These are phyloP conservation scores for Montipora foliosa DNA, from an alignment of 64 coral and sea anemone species.

Conservation along the genomic window DNA sequence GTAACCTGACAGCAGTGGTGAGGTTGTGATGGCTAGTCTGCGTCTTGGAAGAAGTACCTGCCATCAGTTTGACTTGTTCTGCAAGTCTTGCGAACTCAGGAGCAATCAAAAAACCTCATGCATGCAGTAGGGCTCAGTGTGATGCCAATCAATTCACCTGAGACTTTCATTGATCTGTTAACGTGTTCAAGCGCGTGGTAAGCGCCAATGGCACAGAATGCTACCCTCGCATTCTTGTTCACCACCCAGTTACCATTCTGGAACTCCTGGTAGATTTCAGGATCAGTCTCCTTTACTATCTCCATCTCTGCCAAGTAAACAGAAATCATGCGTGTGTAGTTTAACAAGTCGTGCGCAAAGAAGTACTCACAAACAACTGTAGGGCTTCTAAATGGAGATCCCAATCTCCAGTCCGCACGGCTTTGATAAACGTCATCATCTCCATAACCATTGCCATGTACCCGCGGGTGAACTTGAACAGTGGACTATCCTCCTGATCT, in stretches of 20 bases:
- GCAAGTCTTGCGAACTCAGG: constrained; percentile 42
- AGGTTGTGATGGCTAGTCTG: constrained; percentile 38
- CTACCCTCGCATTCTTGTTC: constrained; percentile 28
- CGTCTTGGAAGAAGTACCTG: constrained; percentile 17
- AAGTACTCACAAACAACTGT: constrained; percentile 32
- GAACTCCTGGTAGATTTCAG: constrained; percentile 20
- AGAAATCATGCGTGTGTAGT: constrained; percentile 46
- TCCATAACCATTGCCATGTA: constrained; percentile 46
- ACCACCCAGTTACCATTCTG: constrained; percentile 50
- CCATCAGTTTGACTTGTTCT: constrained; percentile 47
- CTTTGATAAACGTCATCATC: constrained; percentile 25
- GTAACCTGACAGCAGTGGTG: constrained; percentile 5
- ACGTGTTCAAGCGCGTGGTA: constrained; percentile 27
- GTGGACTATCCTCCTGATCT: neutral
- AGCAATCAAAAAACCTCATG: constrained; percentile 57
- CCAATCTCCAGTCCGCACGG: constrained; percentile 12
- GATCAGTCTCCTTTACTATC: constrained; percentile 5
- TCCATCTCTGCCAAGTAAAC: constrained; percentile 54
- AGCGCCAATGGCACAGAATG: constrained; percentile 56
- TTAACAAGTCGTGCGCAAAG: constrained; percentile 45
- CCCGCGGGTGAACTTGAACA: neutral
- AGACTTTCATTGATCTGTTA: constrained; percentile 58
- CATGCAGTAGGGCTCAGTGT: constrained; percentile 58
- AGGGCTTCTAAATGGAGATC: constrained; percentile 53
- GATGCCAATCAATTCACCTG: constrained; percentile 56